Evolutionary conservation across 2,797 vertebrate genomes (phyloP), one percentile per base, ranked within the genome.

Genomic region (Decapterus maruadsi): DNA sequence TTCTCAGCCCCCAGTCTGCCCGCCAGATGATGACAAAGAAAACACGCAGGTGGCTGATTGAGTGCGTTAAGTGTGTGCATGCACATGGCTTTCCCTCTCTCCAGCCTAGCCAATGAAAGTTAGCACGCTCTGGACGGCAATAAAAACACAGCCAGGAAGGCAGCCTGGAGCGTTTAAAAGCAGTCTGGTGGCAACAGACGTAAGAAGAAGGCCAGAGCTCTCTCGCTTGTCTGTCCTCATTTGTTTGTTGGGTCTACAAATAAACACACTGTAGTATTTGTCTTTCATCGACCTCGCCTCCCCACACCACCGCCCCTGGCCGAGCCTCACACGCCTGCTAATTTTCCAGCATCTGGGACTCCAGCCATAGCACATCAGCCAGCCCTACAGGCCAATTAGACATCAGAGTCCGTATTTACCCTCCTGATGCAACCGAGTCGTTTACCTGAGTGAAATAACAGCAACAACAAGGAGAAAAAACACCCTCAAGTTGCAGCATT

Each of bases 301-400:
- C 71, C 48, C 42, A 31, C 51, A 59, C 59, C 40, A 14, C 55
- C 31, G 26, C 71, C 77, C 62, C 82, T 57, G 42, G 73, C 65
- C 34, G 50, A 77, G 75, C 80, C 80, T 80, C 68, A 66, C 74
- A 56, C 56, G 53, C 81, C 76, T 45, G 55, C 83, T 86, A 85
- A 87, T 92, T 90, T 89, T 89, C 86, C 85, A 90, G 75, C 87
- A 79, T 80, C 80, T 90, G 76, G 83, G 77, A 88, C 71, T 75
- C 60, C 19, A 75, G 76, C 77, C 65, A 76, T 19, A 48, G 72
- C 75, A 80, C 72, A 87, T 81, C 58, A 75, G 66, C 69, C 64
- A 70, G 77, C 82, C 83, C 88, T 81, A 38, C 80, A 87, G 87
- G 83, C 90, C 87, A 94, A 94, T 93, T 93, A 93, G 83, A 85